phyloP scores from a whole-genome alignment of 2,797 vertebrate species.

The Lutjanus argentimaculatus region DNA sequence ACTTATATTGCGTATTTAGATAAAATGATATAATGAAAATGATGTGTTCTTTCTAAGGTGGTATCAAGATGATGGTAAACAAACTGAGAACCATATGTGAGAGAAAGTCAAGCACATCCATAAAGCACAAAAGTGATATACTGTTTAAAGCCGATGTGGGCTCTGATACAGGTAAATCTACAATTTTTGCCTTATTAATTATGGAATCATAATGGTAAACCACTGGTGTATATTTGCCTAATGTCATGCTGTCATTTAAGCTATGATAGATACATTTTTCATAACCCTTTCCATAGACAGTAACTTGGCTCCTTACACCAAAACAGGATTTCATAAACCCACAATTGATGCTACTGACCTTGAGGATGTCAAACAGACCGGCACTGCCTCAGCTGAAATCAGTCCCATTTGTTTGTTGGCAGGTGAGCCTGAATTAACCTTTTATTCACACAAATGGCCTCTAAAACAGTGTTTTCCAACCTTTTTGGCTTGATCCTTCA shows the following conservation, averaged over 20 bases:
- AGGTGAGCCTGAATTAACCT: conserved; percentile 73
- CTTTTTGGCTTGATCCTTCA: too few species aligned
- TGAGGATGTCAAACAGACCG: conserved; percentile 16
- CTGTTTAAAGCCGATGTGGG: neutral
- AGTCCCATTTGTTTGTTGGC: conserved; percentile 81
- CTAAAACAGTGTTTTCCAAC: too few species aligned
- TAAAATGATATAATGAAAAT: neutral
- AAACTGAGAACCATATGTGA: conserved; percentile 67
- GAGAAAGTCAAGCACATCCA: conserved; percentile 46
- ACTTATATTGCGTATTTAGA: neutral
- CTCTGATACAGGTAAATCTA: conserved; percentile 33
- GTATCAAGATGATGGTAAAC: conserved; percentile 73
- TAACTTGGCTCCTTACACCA: conserved; percentile 13
- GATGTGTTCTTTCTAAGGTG: conserved; percentile 65
- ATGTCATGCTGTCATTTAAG: neutral
- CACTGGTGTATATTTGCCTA: neutral
- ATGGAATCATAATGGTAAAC: neutral
- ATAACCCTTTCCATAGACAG: conserved; percentile 29
- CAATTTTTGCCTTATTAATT: neutral
- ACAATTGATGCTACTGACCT: neutral
- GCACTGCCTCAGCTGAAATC: conserved; percentile 73
- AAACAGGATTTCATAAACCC: conserved; percentile 31
- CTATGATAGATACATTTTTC: neutral
- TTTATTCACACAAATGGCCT: neutral
- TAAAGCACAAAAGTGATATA: conserved; percentile 9